Evolutionary conservation across 1,140 invertebrate species (phyloP).

Genomic region (Heterodera schachtii): DNA sequence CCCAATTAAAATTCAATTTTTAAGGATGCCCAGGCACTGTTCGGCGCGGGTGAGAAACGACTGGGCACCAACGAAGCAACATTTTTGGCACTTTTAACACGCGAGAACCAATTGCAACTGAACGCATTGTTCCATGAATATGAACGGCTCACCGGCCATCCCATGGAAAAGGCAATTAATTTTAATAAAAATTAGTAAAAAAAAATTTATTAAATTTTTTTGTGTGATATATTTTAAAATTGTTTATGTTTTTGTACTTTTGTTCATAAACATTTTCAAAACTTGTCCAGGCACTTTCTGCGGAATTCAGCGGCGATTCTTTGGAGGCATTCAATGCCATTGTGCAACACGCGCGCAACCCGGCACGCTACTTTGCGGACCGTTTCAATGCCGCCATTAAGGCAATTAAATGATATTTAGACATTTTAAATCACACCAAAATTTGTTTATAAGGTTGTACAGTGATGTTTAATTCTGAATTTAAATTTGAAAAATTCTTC

Average conservation of each 20-base stretch:
- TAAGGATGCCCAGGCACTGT: constrained; percentile 67
- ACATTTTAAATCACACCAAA: neutral
- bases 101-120: constrained; percentile 69
- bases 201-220: too few species aligned
- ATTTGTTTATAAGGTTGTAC: too few species aligned
- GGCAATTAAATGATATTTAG: neutral
- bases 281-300: constrained; percentile 76
- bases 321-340: constrained; percentile 79
- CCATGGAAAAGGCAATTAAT: constrained; percentile 83
- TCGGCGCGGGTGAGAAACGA: constrained; percentile 68
- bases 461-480: too few species aligned
- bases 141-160: constrained; percentile 72
- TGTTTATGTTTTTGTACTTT: too few species aligned
- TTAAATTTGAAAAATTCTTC: too few species aligned
- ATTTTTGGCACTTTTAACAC: constrained; percentile 65
- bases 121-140: constrained; percentile 77
- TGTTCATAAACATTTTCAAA: neutral
- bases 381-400: constrained; percentile 83
- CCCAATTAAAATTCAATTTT: too few species aligned
- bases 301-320: constrained; percentile 83
- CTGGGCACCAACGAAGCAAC: constrained; percentile 69
- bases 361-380: constrained; percentile 88
- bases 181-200: constrained; percentile 77
- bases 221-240: too few species aligned
- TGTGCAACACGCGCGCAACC: constrained; percentile 57